Percentiles rank a stretch among this genome's conserved stretches.
These are phyloP conservation scores for Nebria salina DNA, from an alignment of 2,888 invertebrate genomes.

Conservation along the genomic window DNA sequence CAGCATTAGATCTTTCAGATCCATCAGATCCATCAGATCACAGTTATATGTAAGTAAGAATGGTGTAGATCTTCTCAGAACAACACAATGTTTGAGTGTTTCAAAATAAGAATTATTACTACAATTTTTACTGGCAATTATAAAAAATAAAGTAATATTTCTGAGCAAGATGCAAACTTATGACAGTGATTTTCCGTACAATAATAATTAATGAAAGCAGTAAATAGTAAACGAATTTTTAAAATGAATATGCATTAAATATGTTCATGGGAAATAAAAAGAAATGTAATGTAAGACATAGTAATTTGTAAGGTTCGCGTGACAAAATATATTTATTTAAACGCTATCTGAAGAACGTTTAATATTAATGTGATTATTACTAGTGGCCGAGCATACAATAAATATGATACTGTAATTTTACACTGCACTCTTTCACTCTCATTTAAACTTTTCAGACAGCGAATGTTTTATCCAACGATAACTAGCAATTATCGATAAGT, in stretches of 20 bases:
- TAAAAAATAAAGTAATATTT: too few relatives aligned
- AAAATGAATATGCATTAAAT: background rate
- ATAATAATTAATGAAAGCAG: too few relatives aligned
- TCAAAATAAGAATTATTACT: too few relatives aligned
- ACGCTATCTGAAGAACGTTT: conserved; percentile 18
- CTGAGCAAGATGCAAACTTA: too few relatives aligned
- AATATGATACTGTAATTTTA: conserved; percentile 32
- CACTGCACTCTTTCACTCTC: background rate
- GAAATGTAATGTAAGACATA: background rate
- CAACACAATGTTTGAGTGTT: too few relatives aligned
- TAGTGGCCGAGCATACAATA: conserved; percentile 12
- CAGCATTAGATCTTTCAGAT: too few relatives aligned
- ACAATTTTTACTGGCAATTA: too few relatives aligned
- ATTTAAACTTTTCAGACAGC: background rate
- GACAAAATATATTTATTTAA: conserved; percentile 23
- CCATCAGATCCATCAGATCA: too few relatives aligned
- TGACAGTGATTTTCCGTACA: too few relatives aligned
- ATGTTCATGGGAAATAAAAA: conserved; percentile 14
- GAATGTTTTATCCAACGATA: background rate
- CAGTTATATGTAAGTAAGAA: too few relatives aligned
- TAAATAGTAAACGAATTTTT: too few relatives aligned
- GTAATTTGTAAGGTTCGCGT: conserved; percentile 20
- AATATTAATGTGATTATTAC: conserved; percentile 40
- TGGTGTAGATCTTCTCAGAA: too few relatives aligned
- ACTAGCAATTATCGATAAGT: background rate